phyloP scores from a whole-genome alignment of 2,888 invertebrate species.

The Elmis aenea region DNA sequence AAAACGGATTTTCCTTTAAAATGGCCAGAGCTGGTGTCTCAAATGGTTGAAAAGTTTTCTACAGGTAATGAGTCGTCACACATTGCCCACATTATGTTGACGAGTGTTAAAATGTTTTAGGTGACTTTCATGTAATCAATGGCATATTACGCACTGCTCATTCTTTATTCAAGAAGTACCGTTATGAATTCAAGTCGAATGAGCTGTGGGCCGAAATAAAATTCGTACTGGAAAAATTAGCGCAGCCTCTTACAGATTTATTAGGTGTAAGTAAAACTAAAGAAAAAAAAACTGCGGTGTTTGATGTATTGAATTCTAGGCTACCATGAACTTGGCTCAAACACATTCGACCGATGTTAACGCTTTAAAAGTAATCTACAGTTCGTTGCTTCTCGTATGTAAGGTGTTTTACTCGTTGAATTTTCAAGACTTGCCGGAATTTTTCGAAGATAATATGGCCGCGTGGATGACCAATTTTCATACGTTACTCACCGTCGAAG shows the following conservation, averaged over 20 bases:
- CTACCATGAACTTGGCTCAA: slow-evolving; percentile 76
- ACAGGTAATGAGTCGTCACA: too few species aligned
- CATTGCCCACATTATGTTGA: too few species aligned
- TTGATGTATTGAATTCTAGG: slow-evolving; percentile 57
- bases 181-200: slow-evolving; percentile 94
- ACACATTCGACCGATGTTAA: slow-evolving; percentile 73
- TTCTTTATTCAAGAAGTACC: slow-evolving; percentile 92
- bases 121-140: slow-evolving; percentile 92
- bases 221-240: slow-evolving; percentile 89
- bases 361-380: slow-evolving; percentile 81
- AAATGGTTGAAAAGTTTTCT: slow-evolving; percentile 89
- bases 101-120: slow-evolving; percentile 51
- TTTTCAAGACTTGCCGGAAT: slow-evolving; percentile 96
- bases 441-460: slow-evolving; percentile 96
- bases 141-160: slow-evolving; percentile 93
- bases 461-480: slow-evolving; percentile 93
- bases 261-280: slow-evolving; percentile 60
- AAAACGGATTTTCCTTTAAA: slow-evolving; percentile 93
- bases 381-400: slow-evolving; percentile 80
- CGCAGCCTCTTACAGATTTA: slow-evolving; percentile 88
- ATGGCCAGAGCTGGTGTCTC: slow-evolving; percentile 89
- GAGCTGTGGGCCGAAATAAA: slow-evolving; percentile 95
- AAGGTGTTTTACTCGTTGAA: slow-evolving; percentile 97
- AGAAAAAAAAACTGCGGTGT: too few species aligned
- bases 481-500: slow-evolving; percentile 71